Evolutionary conservation across 2,888 invertebrate genomes (phyloP).

Genomic region (Clistopyga incitator): DNA sequence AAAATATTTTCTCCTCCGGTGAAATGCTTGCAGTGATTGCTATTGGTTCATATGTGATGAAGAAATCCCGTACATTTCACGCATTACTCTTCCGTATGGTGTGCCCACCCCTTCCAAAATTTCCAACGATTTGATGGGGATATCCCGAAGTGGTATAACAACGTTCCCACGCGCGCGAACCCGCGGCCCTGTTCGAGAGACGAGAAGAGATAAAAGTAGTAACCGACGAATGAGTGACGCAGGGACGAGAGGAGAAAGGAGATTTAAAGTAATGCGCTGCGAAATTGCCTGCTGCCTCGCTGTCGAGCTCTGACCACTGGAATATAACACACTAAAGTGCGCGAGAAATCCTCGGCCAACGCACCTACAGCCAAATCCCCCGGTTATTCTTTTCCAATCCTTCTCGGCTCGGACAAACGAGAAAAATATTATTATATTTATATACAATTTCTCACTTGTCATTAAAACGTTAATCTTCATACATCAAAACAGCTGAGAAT

Average conservation of each 20-base stretch:
- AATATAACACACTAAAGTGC: constrained; percentile 35
- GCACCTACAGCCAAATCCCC: neutral
- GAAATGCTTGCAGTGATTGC: neutral
- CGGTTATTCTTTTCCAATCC: neutral
- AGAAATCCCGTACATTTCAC: neutral
- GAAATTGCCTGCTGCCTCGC: constrained; percentile 55
- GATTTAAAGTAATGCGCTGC: constrained; percentile 39
- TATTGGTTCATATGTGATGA: neutral
- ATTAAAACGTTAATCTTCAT: too few species aligned
- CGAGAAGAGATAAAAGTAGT: constrained; percentile 27
- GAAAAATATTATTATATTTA: constrained; percentile 6
- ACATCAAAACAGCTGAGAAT: too few species aligned
- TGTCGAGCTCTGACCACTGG: constrained; percentile 35
- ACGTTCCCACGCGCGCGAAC: constrained; percentile 15
- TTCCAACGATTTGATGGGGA: constrained; percentile 13
- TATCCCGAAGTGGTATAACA: constrained; percentile 15
- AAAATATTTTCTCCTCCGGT: neutral
- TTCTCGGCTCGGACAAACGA: neutral
- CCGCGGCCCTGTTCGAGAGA: constrained; percentile 28
- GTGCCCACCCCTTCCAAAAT: neutral
- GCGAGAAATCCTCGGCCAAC: neutral
- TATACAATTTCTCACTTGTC: too few species aligned
- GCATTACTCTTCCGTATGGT: neutral
- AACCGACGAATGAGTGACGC: constrained; percentile 35
- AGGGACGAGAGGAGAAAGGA: constrained; percentile 10